Percentiles rank a stretch among this genome's conserved stretches.
Evolutionary conservation across 2,888 invertebrate genomes (phyloP).

Genomic region (Euspilapteryx auroguttella): DNA sequence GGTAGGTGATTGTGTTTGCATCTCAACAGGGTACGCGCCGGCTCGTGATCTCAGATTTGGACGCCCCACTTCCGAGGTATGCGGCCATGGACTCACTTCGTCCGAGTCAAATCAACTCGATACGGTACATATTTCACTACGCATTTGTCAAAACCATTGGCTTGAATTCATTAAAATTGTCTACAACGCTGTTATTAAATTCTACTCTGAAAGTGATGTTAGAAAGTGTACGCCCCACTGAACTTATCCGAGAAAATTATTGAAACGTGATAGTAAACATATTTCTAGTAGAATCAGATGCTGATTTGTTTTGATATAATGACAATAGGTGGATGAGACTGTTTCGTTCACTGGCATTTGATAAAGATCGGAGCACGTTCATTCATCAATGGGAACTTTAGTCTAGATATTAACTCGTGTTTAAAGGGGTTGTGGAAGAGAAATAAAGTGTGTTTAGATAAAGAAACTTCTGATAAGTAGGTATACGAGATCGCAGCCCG

Average conservation of each 20-base stretch:
- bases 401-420: no score
- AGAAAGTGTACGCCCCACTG: no score
- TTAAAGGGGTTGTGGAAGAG: slow-evolving; percentile 15
- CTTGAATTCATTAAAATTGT: neutral
- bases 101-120: slow-evolving; percentile 47
- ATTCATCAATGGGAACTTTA: no score
- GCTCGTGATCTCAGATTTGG: slow-evolving; percentile 39
- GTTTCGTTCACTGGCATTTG: no score
- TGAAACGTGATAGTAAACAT: no score
- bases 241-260: no score
- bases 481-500: no score
- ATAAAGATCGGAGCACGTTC: no score
- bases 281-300: neutral
- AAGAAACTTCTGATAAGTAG: slow-evolving; percentile 22
- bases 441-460: slow-evolving; percentile 15
- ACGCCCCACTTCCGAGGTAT: slow-evolving; percentile 27
- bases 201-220: no score
- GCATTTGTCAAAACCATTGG: neutral
- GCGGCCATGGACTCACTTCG: slow-evolving; percentile 43
- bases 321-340: no score
- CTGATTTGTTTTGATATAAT: no score
- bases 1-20: neutral
- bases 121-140: slow-evolving; percentile 19
- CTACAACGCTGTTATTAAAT: neutral
- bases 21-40: neutral